These are phyloP conservation scores for Petaurus breviceps DNA, from an alignment of 2,113 vertebrate species.

Conservation along the genomic window DNA sequence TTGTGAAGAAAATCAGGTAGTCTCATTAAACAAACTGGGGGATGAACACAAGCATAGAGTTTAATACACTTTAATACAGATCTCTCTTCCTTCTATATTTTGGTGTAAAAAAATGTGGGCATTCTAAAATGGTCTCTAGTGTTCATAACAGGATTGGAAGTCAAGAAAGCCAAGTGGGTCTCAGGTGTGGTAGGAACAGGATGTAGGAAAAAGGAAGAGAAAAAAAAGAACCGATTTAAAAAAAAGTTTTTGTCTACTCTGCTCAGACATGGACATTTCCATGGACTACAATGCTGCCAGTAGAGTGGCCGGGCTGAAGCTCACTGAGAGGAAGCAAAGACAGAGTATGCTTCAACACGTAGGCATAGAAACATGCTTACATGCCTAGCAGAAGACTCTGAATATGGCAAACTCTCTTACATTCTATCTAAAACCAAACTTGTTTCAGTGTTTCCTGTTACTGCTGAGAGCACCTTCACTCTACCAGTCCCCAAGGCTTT, in stretches of 20 bases:
- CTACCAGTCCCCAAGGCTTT: background rate
- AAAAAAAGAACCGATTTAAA: background rate
- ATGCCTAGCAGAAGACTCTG: background rate
- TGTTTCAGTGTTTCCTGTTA: background rate
- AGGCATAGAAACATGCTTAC: background rate
- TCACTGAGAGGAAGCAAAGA: background rate
- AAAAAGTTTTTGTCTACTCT: background rate
- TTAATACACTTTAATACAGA: background rate
- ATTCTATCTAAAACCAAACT: background rate
- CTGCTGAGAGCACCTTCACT: too few relatives aligned
- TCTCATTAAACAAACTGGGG: background rate
- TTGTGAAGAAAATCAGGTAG: background rate
- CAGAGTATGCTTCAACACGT: background rate
- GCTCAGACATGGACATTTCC: background rate
- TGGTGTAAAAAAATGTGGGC: background rate
- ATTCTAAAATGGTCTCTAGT: background rate
- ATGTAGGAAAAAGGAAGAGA: too few relatives aligned
- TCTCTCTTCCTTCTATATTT: background rate
- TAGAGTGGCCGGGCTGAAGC: background rate
- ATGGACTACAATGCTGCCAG: background rate
- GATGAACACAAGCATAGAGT: background rate
- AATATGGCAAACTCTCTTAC: too few relatives aligned
- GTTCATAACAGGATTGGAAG: background rate
- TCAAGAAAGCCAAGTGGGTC: background rate
- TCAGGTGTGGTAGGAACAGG: background rate